phyloP scores from a whole-genome alignment of 2,113 vertebrate species.

The Spea bombifrons region DNA sequence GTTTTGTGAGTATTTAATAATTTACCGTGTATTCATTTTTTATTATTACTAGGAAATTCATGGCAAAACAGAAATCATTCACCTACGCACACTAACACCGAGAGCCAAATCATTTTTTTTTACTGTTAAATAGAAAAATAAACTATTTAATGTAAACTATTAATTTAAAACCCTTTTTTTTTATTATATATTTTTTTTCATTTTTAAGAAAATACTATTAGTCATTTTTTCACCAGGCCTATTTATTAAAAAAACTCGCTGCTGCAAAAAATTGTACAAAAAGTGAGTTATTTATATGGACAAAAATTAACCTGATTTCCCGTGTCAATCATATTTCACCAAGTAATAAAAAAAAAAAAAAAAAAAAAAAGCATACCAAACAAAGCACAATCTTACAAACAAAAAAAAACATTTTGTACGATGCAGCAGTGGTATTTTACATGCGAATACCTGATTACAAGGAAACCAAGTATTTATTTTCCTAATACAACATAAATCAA shows the following conservation, averaged over 20 bases:
- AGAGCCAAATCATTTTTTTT: too few species aligned
- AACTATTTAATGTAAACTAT: too few species aligned
- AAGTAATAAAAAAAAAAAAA: neutral
- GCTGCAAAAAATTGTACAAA: neutral
- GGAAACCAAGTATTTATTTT: neutral
- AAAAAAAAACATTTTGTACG: constrained; percentile 5
- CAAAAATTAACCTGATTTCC: neutral
- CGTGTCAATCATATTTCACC: neutral
- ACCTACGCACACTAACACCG: too few species aligned
- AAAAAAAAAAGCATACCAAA: neutral
- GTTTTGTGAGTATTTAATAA: too few species aligned
- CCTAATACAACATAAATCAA: constrained; percentile 32
- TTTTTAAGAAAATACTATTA: neutral
- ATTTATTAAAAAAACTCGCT: neutral
- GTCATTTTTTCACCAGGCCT: neutral
- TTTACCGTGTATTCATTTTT: too few species aligned
- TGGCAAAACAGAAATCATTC: too few species aligned
- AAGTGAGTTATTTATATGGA: neutral
- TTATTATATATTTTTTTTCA: neutral
- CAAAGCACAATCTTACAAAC: constrained; percentile 28
- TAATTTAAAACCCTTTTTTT: neutral
- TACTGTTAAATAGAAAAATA: too few species aligned
- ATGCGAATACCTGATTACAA: constrained; percentile 5
- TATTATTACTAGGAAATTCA: too few species aligned
- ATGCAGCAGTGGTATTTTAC: neutral